Evolutionary conservation across 2,797 vertebrate genomes (phyloP), one percentile per base, ranked within the genome.

Genomic region (Acomys russatus): DNA sequence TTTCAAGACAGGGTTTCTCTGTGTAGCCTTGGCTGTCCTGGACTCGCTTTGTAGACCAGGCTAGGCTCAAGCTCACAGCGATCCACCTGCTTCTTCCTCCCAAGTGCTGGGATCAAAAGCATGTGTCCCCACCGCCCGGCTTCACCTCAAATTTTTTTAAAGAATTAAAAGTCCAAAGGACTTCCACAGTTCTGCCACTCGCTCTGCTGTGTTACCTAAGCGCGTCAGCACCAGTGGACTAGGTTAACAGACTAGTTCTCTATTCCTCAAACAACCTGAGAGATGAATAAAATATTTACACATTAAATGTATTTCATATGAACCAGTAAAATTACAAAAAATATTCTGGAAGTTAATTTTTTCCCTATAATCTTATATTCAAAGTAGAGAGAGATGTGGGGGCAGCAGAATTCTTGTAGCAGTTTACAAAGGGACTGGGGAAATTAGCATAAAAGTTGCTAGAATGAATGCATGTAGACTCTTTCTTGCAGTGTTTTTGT

Each of bases 181-280:
- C 59, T 38, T 78, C 20, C 9, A 71, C 28, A 92, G 44, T 70
- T 83, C 59, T 54, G 68, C 6, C 22, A 44, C 64, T 70, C n/a
- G 22, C 44, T 17, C 63, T 23, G 63, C 8, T 61, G 12, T 25
- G 2, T 78, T 28, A 14, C 15, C 88, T 77, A 28, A 59, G 4
- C 22, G 49, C 5, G 56, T 0, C 63, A 8, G 8, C 83, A 11
- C 5, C 91, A 91, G 49, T 0, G 17, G 20, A 51, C n/a, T 61
- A 73, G 89, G 76, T 73, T 90, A 87, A 51, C n/a, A 82, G 10
- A 66, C 18, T 77, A 54, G 28, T 86, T 80, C 68, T 94, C 85
- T 86, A 14, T 66, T 90, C 79, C 54, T n/a, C 25, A 25, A 87
- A 68, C 11, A 92, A 66, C 76, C 70, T 82, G 70, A 94, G 74